Evolutionary conservation across 2,113 vertebrate genomes (phyloP), one percentile per base, ranked within the genome.

Genomic region (Gadus macrocephalus): DNA sequence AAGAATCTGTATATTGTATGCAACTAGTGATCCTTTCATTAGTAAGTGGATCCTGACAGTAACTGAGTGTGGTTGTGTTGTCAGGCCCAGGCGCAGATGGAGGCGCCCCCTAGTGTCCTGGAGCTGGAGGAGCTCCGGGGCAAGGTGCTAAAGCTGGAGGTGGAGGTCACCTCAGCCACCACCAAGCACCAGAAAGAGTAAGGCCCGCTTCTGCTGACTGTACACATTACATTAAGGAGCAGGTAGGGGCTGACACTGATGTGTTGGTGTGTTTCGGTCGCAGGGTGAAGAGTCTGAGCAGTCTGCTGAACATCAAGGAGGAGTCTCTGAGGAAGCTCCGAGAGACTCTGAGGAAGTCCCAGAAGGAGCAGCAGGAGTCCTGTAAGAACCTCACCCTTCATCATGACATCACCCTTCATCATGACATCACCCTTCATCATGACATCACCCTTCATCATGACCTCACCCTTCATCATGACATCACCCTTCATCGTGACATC

Each of bases 131-230:
- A 81, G 42, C 88, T 97, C 25, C 92, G 89, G 81, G 89, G 71
- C n/a, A 87, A 93, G 14, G 63, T 96, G 42, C 87, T 94, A 28
- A 90, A 92, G 78, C 62, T 67, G 76, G 93, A 97, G 67, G 76
- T 96, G 86, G 91, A 93, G 78, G 86, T 91, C 81, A 91, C 81
- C 66, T 93, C 91, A 3, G 81, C 82, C 2, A 87, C 87, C 0
- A 93, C 90, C 2, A 53, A 83, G n/a, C 89, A 92, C 71, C 84
- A 94, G 55, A 76, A 84, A 14, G 85, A 94, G 96, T 98, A 93
- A 85, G 94, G n/a, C 15, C 42, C 31, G 31, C 6, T 35, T 5
- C 31, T 35, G 31, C 31, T 35, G 31, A 35, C 31, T 35, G 6
- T 35, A 35, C 31, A 35, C 25, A 1, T 25, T 25, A 25, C 31